Evolutionary conservation across 2,797 vertebrate genomes (phyloP).

Genomic region (Peromyscus eremicus): DNA sequence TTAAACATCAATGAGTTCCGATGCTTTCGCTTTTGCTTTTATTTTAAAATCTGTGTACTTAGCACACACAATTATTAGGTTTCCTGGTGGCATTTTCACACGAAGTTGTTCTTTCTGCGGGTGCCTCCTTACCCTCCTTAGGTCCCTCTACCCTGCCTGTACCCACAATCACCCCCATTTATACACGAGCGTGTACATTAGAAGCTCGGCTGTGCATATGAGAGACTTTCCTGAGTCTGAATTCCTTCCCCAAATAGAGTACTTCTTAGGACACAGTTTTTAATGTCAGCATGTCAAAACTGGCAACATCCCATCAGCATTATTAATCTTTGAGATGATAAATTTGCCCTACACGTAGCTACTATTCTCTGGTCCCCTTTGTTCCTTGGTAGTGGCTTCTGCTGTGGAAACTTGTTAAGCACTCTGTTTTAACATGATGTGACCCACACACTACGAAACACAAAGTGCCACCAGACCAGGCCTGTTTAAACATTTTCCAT

Average conservation of each 20-base stretch:
- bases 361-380: background rate
- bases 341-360: conserved; percentile 3
- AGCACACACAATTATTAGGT: background rate
- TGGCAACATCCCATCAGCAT: background rate
- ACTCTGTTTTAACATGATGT: background rate
- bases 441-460: background rate
- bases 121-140: background rate
- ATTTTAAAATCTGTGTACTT: background rate
- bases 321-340: background rate
- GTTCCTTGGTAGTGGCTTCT: conserved; percentile 23
- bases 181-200: background rate
- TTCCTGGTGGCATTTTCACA: background rate
- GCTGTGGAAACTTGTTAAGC: conserved; percentile 28
- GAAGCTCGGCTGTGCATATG: background rate
- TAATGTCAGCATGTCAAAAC: conserved; percentile 15
- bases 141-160: background rate
- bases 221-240: background rate
- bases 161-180: background rate
- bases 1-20: conserved; percentile 1
- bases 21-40: background rate
- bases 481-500: background rate
- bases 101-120: background rate
- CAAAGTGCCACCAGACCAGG: background rate
- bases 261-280: background rate
- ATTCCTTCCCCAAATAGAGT: background rate